These are phyloP conservation scores for Hepsetus odoe DNA, from an alignment of 2,113 vertebrate species.

Conservation along the genomic window DNA sequence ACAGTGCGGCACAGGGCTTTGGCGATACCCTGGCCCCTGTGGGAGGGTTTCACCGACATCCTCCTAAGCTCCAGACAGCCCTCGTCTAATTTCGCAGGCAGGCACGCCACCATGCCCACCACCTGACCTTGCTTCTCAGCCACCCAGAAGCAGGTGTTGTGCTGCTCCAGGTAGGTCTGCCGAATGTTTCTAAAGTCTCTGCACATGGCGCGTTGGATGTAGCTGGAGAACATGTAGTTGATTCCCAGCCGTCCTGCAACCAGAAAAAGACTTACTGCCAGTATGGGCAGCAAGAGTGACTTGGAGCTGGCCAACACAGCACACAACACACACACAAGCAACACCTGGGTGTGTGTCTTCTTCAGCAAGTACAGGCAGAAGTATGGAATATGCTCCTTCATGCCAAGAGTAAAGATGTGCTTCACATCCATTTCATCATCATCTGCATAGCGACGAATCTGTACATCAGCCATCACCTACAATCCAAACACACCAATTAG, in stretches of 20 bases:
- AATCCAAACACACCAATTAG: slow-evolving; percentile 29
- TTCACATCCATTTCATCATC: slow-evolving; percentile 68
- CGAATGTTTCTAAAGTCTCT: slow-evolving; percentile 66
- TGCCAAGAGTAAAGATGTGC: slow-evolving; percentile 74
- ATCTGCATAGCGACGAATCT: slow-evolving; percentile 70
- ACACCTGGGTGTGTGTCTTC: slow-evolving; percentile 72
- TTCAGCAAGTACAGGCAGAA: slow-evolving; percentile 72
- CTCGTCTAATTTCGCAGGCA: neutral
- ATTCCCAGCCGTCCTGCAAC: slow-evolving; percentile 67
- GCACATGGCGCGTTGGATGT: slow-evolving; percentile 68
- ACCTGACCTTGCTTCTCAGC: slow-evolving; percentile 72
- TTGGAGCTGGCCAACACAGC: slow-evolving; percentile 70
- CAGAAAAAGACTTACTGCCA: slow-evolving; percentile 71
- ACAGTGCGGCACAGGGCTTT: slow-evolving; percentile 72
- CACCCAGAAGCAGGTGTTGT: slow-evolving; percentile 78
- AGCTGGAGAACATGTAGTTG: slow-evolving; percentile 59
- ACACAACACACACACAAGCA: slow-evolving; percentile 71
- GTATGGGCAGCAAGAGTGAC: slow-evolving; percentile 71
- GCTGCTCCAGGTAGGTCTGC: slow-evolving; percentile 61
- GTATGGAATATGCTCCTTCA: slow-evolving; percentile 75
- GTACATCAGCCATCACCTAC: slow-evolving; percentile 65
- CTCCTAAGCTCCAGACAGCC: slow-evolving; percentile 73
- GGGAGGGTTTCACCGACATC: slow-evolving; percentile 67
- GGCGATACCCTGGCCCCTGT: slow-evolving; percentile 74
- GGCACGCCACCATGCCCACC: slow-evolving; percentile 71